Evolutionary conservation across 2,113 vertebrate species (phyloP), one percentile per base, ranked within the genome.

Genomic region (Calcarius ornatus): DNA sequence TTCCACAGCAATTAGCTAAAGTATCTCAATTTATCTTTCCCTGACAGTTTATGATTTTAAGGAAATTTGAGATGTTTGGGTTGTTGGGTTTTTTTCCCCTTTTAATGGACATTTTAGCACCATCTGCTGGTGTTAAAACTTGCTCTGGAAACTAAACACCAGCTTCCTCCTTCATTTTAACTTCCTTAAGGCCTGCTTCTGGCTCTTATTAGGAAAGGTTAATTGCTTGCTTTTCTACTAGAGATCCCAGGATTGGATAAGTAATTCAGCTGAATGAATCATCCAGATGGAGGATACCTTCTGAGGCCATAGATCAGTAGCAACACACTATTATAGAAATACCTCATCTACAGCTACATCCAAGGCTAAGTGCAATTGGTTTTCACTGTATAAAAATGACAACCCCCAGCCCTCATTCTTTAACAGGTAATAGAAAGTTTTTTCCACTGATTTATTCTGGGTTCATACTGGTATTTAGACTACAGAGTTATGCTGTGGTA

Each of bases 111-210:
- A 98, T 98, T 98, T 98, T 98, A 98, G 98, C 98, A 97, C 99
- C 99, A 99, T 98, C 99, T 99, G 98, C 98, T 98, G 98, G 98
- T 96, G 92, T 96, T 96, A 96, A 97, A 97, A 97, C 95, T 97
- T 96, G 81, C 87, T 97, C 91, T 95, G 88, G 85, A 94, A 96
- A 97, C 93, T 85, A 75, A 96, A 95, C 63, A 73, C 65, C 69
- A 94, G 86, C 88, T 89, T 94, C 88, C 68, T 94, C 75, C 85
- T 90, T 95, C 82, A 73, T 82, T 96, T 97, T 64, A 45, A 94
- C 92, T 83, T 86, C 93, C 75, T 94, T 47, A 81, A 92, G 88
- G 64, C 37, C 76, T 90, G 1, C 59, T 97, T 93, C 91, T 97
- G 89, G 57, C 87, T 97, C 82, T 81, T 95, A 90, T 96, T 96